Percentiles rank a stretch among this genome's conserved stretches.
These are phyloP conservation scores for Pardalotus punctatus DNA, from an alignment of 2,113 vertebrate species.

Conservation along the genomic window DNA sequence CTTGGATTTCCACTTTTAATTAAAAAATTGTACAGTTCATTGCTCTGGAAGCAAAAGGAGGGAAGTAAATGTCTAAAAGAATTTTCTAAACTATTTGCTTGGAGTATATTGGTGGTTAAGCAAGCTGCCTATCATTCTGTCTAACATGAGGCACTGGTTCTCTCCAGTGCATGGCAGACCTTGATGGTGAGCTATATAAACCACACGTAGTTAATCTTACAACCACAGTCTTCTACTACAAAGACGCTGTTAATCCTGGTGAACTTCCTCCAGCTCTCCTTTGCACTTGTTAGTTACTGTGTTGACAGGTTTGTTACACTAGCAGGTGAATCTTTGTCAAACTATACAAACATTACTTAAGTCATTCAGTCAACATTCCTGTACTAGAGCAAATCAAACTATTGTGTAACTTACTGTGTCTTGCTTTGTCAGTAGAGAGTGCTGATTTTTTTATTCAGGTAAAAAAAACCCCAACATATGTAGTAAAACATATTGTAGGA, in stretches of 20 bases:
- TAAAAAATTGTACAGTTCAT: slow-evolving; percentile 42
- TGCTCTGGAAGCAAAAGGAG: slow-evolving; percentile 45
- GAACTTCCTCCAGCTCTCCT: not conserved
- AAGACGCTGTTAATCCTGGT: not conserved
- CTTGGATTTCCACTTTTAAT: slow-evolving; percentile 17
- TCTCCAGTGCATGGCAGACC: slow-evolving; percentile 16
- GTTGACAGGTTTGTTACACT: not conserved
- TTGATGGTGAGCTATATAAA: not conserved
- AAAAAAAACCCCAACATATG: rapidly evolving
- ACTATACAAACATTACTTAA: not conserved
- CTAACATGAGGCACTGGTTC: slow-evolving; percentile 4
- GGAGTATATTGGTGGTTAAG: not conserved
- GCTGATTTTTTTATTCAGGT: not conserved
- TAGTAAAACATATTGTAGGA: not conserved
- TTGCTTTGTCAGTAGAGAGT: not conserved
- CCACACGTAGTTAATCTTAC: not conserved
- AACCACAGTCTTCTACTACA: not conserved
- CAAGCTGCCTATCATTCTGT: not conserved
- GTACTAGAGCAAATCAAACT: not conserved
- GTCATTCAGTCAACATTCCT: not conserved
- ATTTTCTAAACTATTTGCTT: slow-evolving; percentile 31
- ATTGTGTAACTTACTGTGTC: not conserved
- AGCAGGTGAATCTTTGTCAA: not conserved
- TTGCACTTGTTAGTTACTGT: not conserved
- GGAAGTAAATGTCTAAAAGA: slow-evolving; percentile 30